Conservation (phyloP, 1,140 invertebrate genomes). For the Arctopsyche grandis region DNA sequence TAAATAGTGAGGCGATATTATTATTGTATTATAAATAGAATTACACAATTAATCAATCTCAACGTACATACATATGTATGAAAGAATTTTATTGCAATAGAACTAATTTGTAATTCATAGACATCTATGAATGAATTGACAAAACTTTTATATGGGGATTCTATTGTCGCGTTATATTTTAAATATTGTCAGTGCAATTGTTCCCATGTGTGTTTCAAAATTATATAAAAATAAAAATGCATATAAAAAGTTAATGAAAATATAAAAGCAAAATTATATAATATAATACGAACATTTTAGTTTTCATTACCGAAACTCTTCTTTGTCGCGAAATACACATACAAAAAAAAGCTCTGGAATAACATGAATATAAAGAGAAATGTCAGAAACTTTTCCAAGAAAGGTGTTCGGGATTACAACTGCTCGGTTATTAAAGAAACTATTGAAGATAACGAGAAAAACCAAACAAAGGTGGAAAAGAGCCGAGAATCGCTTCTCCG, state of each 20-base stretch:
- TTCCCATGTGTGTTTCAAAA: too few species aligned
- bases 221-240: too few species aligned
- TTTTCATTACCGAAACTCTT: background rate
- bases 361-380: conserved; percentile 18
- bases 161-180: background rate
- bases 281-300: background rate
- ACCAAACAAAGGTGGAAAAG: conserved; percentile 23
- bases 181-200: too few species aligned
- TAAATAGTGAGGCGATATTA: too few species aligned
- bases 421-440: conserved; percentile 22
- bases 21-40: too few species aligned
- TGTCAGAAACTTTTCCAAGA: conserved; percentile 16
- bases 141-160: background rate
- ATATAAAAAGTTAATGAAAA: background rate
- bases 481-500: conserved; percentile 13
- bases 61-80: too few species aligned
- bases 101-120: background rate
- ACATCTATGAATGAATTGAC: conserved; percentile 4
- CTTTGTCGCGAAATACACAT: background rate
- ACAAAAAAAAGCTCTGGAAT: conserved; percentile 1
- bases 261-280: background rate
- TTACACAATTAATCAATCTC: too few species aligned
- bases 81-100: too few species aligned
- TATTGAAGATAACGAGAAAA: conserved; percentile 25
- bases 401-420: conserved; percentile 21